Percentiles rank a stretch among this genome's conserved stretches.
These are phyloP conservation scores for Apaloderma vittatum DNA, from an alignment of 2,113 vertebrate species.

Conservation along the genomic window DNA sequence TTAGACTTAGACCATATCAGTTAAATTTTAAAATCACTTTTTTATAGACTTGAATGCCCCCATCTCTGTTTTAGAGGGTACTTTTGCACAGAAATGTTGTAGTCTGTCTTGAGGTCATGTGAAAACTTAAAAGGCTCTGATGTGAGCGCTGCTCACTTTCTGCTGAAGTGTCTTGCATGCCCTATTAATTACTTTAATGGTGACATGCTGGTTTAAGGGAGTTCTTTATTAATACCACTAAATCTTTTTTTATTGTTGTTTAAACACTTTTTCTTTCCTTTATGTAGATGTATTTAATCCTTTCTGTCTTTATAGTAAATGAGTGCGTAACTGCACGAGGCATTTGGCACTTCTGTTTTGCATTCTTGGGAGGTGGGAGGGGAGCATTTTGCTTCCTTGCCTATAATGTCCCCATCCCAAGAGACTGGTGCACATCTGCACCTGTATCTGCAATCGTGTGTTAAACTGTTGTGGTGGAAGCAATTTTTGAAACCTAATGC, in stretches of 20 bases:
- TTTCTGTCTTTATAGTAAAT: constrained; percentile 58
- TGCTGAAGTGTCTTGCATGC: background rate
- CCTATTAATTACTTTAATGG: constrained; percentile 79
- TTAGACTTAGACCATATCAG: constrained; percentile 49
- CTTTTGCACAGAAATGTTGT: background rate
- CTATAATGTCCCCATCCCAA: background rate
- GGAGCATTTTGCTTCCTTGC: background rate
- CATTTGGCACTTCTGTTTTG: background rate
- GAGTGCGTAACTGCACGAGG: background rate
- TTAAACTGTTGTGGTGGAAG: background rate
- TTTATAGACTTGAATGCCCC: constrained; percentile 66
- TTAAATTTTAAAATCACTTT: constrained; percentile 75
- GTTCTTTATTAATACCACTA: constrained; percentile 77
- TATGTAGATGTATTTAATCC: constrained; percentile 68
- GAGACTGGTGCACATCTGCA: background rate
- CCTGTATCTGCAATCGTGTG: background rate
- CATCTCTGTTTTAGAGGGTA: constrained; percentile 31
- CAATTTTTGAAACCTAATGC: background rate
- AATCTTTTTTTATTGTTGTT: constrained; percentile 79
- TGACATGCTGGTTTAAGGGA: constrained; percentile 72
- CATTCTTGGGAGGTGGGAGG: background rate
- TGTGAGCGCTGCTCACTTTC: background rate
- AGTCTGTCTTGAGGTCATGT: constrained; percentile 19
- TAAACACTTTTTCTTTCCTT: constrained; percentile 73
- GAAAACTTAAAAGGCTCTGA: constrained; percentile 28